These are phyloP conservation scores for Ischnus inquisitorius DNA, from an alignment of 2,888 invertebrate genomes.

Conservation along the genomic window DNA sequence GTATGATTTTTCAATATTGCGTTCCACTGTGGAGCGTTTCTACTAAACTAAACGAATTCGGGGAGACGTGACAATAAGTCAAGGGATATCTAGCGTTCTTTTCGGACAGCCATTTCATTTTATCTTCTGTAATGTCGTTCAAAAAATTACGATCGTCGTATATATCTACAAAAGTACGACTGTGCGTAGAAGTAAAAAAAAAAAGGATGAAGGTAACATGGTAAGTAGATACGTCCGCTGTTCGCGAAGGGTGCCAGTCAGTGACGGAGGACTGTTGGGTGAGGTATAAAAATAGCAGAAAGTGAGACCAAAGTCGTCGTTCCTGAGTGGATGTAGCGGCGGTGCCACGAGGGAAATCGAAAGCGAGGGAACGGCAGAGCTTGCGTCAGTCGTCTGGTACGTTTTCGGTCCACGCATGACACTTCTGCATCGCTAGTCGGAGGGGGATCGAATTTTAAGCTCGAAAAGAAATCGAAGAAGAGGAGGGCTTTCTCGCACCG, in stretches of 20 bases:
- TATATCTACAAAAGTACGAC: neutral
- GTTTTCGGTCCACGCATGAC: conserved; percentile 19
- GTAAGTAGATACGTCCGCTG: conserved; percentile 29
- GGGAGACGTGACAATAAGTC: too few species aligned
- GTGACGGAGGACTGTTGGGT: conserved; percentile 39
- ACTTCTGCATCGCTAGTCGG: conserved; percentile 11
- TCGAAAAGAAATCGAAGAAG: conserved; percentile 70
- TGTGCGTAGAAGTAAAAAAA: neutral
- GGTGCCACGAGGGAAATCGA: conserved; percentile 40
- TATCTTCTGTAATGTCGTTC: neutral
- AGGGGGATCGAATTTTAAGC: conserved; percentile 70
- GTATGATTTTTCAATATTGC: too few species aligned
- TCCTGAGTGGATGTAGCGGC: conserved; percentile 37
- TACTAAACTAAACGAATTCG: too few species aligned
- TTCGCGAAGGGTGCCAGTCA: conserved; percentile 49
- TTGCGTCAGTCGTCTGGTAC: conserved; percentile 5
- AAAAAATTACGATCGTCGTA: neutral
- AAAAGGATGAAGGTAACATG: conserved; percentile 11
- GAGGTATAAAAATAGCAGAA: conserved; percentile 64
- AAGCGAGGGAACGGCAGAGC: conserved; percentile 26
- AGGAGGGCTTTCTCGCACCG: conserved; percentile 31
- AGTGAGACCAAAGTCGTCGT: conserved; percentile 54
- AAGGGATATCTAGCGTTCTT: neutral
- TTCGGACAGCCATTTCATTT: neutral
- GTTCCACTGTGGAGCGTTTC: too few species aligned